Percentiles rank a stretch among this genome's conserved stretches.
These are phyloP conservation scores for Lacerta bilineata DNA, from an alignment of 2,797 vertebrate genomes.

Conservation along the genomic window DNA sequence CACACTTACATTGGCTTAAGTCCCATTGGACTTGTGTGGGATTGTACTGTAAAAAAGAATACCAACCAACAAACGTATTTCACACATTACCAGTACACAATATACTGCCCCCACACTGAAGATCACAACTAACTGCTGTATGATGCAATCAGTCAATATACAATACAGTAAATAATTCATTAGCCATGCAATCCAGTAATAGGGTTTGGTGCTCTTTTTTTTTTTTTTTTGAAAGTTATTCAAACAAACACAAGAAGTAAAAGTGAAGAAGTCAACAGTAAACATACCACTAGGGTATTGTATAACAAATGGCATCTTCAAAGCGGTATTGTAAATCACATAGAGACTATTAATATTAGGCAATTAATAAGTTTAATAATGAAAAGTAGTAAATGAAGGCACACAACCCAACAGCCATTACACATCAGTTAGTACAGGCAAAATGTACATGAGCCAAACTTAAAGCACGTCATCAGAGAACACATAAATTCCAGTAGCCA, in stretches of 20 bases:
- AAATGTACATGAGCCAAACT: background rate
- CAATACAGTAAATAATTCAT: background rate
- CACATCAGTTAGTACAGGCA: background rate
- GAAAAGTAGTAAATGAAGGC: too few species aligned
- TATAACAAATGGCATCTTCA: background rate
- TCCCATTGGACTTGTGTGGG: background rate
- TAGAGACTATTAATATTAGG: too few species aligned
- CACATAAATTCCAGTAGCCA: background rate
- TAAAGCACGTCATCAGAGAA: background rate
- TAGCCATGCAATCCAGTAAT: background rate
- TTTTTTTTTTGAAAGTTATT: background rate
- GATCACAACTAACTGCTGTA: background rate
- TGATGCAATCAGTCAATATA: background rate
- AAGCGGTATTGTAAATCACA: too few species aligned
- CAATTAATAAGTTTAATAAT: background rate
- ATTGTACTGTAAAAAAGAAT: background rate
- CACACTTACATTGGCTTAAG: background rate
- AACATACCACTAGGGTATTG: background rate
- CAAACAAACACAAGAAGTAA: background rate
- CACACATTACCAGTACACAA: background rate
- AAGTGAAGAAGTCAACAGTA: background rate
- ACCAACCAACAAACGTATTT: background rate
- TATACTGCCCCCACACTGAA: background rate
- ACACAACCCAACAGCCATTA: background rate
- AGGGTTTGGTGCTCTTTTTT: background rate